Percentiles rank a stretch among this genome's conserved stretches.
phyloP scores from a whole-genome alignment of 2,797 vertebrate genomes.

The Todus mexicanus region DNA sequence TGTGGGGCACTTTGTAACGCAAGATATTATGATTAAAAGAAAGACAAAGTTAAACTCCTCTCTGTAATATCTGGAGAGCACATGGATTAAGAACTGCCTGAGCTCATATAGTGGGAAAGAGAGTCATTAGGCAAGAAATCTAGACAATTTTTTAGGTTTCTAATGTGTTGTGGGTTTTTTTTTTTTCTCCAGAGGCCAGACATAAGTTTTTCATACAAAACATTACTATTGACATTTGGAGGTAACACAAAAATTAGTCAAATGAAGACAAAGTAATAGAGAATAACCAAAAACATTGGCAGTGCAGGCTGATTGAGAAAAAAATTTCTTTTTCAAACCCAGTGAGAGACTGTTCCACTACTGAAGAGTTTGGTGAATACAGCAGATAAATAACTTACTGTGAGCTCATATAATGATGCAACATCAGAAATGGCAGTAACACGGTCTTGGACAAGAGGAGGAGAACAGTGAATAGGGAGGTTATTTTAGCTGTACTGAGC shows the following conservation, averaged over 20 bases:
- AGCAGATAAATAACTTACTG: not conserved
- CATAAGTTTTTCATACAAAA: not conserved
- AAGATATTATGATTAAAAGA: not conserved
- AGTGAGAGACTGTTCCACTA: not conserved
- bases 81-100: not conserved
- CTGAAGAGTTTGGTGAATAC: not conserved
- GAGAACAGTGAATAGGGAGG: not conserved
- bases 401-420: not conserved
- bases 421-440: not conserved
- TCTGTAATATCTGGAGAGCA: not conserved
- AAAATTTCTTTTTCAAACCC: not conserved
- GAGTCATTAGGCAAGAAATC: not conserved
- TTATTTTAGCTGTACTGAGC: not conserved
- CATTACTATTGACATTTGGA: not conserved
- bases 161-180: not conserved
- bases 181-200: not conserved
- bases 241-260: not conserved
- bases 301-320: not conserved
- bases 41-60: not conserved
- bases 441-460: not conserved
- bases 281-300: not conserved
- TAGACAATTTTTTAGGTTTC: too few species aligned
- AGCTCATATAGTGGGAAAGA: not conserved
- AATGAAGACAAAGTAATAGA: not conserved
- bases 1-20: not conserved